Evolutionary conservation across 1,140 invertebrate species (phyloP).

Genomic region (Tetramorium parvispinum): DNA sequence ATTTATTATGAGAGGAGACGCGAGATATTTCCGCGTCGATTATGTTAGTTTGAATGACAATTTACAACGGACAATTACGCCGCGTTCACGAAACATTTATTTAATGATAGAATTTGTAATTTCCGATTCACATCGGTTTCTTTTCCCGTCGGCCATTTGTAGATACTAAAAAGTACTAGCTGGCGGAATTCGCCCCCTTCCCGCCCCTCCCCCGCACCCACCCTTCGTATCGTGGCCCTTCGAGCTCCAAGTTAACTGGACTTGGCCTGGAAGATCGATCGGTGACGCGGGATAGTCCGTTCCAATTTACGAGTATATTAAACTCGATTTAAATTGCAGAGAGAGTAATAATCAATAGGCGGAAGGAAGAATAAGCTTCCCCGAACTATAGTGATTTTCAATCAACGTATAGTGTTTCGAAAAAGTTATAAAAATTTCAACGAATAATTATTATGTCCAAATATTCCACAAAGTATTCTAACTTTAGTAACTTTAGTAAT

Average conservation of each 20-base stretch:
- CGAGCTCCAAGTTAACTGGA: conserved; percentile 19
- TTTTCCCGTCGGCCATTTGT: background rate
- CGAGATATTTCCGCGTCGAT: background rate
- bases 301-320: conserved; percentile 12
- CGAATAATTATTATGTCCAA: background rate
- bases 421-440: background rate
- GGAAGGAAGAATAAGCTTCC: background rate
- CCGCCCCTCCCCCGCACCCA: background rate
- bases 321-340: background rate
- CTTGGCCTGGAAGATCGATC: conserved; percentile 8
- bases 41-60: background rate
- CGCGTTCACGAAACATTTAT: background rate
- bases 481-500: background rate
- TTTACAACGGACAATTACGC: background rate
- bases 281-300: conserved; percentile 28
- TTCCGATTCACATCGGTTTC: conserved; percentile 41
- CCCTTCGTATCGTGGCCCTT: background rate
- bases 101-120: background rate
- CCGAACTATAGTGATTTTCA: background rate
- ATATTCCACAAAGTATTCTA: background rate
- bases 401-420: background rate
- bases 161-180: conserved; percentile 32
- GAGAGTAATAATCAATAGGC: background rate
- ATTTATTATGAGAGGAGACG: conserved; percentile 18
- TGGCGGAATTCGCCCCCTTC: background rate